A percentile compares a stretch with the other conserved stretches of the same genome.
These are phyloP conservation scores for Antheraea assamensis DNA, from an alignment of 2,888 invertebrate species.

Conservation along the genomic window DNA sequence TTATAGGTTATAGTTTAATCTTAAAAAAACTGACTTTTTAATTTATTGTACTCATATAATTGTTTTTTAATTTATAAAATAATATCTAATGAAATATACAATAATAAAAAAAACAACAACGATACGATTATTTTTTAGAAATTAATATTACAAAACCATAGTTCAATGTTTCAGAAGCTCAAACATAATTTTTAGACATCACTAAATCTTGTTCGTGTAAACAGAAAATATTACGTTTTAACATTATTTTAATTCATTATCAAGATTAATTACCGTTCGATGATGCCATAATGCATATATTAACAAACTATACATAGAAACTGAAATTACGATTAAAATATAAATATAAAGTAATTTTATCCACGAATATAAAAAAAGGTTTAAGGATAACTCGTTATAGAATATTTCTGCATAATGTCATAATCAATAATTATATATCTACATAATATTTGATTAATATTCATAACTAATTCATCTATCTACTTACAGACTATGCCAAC, in stretches of 20 bases:
- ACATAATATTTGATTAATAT: background rate
- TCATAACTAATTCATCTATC: constrained; percentile 14
- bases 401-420: constrained; percentile 2
- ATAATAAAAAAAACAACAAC: background rate
- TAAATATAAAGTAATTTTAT: background rate
- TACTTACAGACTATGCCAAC: constrained; percentile 25
- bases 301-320: background rate
- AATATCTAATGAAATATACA: background rate
- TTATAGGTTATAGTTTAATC: background rate
- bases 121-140: background rate
- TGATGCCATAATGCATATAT: background rate
- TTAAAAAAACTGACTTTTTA: background rate
- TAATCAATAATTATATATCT: constrained; percentile 16
- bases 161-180: background rate
- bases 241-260: background rate
- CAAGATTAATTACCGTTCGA: background rate
- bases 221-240: background rate
- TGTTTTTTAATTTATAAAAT: background rate
- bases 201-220: background rate
- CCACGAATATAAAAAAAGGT: background rate
- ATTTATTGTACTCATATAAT: constrained; percentile 6
- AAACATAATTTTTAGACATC: background rate
- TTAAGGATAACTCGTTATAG: background rate
- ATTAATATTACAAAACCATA: background rate
- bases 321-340: background rate